Evolutionary conservation across 2,797 vertebrate genomes (phyloP).

Genomic region (Coregonus ussuriensis): DNA sequence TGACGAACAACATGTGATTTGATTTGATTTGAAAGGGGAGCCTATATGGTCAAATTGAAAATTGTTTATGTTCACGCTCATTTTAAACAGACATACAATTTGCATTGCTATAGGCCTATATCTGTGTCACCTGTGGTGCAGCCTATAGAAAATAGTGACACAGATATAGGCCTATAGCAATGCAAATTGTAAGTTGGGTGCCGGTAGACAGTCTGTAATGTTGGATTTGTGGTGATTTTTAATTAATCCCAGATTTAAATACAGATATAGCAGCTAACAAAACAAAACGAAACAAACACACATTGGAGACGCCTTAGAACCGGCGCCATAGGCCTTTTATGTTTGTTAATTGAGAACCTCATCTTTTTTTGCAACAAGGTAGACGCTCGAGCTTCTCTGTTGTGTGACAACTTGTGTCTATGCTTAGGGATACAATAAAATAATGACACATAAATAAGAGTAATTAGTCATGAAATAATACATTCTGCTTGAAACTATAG

Average conservation of each 20-base stretch:
- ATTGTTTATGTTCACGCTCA: not conserved
- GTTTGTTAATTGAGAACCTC: not conserved
- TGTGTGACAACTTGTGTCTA: not conserved
- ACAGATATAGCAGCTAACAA: not conserved
- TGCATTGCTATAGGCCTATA: not conserved
- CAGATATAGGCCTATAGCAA: not conserved
- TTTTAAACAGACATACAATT: not conserved
- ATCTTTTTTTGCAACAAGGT: not conserved
- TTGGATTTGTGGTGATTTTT: too few relatives aligned
- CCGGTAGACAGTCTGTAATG: not conserved
- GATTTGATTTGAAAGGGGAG: not conserved
- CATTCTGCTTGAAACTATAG: slow-evolving; percentile 54
- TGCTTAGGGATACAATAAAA: not conserved
- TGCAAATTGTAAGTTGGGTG: not conserved
- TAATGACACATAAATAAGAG: slow-evolving; percentile 2
- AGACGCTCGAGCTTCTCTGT: not conserved
- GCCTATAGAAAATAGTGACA: not conserved
- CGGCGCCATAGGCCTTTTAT: not conserved
- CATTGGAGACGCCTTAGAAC: not conserved
- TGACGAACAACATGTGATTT: too few relatives aligned
- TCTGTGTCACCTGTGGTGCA: not conserved
- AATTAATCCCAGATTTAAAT: not conserved
- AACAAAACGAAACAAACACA: not conserved
- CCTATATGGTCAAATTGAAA: not conserved
- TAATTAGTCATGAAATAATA: slow-evolving; percentile 16